Percentiles rank a stretch among this genome's conserved stretches.
phyloP scores from a whole-genome alignment of 1,140 invertebrate species.

The Plectrocnemia conspersa region DNA sequence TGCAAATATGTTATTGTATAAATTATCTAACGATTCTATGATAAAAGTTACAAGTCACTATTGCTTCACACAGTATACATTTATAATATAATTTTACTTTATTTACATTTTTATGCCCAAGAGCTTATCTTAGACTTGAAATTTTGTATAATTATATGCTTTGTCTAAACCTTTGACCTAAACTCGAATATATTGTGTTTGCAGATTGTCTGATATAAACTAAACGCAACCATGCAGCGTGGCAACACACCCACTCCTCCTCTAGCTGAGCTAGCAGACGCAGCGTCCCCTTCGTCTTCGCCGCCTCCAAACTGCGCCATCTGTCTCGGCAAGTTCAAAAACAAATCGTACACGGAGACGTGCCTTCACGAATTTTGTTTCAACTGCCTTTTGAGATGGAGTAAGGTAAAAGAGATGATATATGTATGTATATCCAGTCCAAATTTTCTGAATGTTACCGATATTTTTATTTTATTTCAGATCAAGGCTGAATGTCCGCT shows the following conservation, averaged over 20 bases:
- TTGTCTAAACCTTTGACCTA: no score
- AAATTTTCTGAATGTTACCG: neutral
- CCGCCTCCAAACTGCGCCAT: slow-evolving; percentile 87
- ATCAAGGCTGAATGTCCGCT: slow-evolving; percentile 91
- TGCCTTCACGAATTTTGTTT: slow-evolving; percentile 95
- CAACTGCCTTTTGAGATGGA: slow-evolving; percentile 88
- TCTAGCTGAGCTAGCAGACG: slow-evolving; percentile 31
- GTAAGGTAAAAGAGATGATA: slow-evolving; percentile 59
- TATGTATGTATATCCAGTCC: neutral
- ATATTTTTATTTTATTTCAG: slow-evolving; percentile 42
- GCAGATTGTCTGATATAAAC: no score
- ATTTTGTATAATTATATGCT: no score
- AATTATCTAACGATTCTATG: no score
- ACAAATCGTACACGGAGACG: slow-evolving; percentile 86
- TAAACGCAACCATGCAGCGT: neutral
- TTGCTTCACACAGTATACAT: no score
- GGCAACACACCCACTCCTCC: slow-evolving; percentile 11
- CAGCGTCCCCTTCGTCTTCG: slow-evolving; percentile 54
- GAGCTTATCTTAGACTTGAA: no score
- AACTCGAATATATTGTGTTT: no score
- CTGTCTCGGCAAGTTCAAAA: slow-evolving; percentile 77
- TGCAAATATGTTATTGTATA: no score
- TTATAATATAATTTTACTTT: no score
- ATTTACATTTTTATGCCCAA: no score
- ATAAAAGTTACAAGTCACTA: no score